Evolutionary conservation across 1,140 invertebrate genomes (phyloP).

Genomic region (Lysiphlebus fabarum): DNA sequence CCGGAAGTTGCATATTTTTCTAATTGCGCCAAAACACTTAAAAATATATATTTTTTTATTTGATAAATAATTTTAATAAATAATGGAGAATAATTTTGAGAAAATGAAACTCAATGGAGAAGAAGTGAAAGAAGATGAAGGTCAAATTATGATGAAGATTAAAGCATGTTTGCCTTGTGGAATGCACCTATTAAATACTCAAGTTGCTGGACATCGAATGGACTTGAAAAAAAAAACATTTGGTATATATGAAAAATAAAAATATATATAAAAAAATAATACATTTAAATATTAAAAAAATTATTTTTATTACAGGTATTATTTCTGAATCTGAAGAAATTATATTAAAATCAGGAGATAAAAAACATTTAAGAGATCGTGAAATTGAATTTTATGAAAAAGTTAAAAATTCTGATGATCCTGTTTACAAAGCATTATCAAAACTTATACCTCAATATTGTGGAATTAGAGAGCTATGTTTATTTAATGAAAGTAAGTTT

Average conservation of each 20-base stretch:
- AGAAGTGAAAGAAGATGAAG: slow-evolving; percentile 16
- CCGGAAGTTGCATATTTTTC: too few relatives aligned
- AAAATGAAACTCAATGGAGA: slow-evolving; percentile 1
- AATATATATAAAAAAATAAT: neutral
- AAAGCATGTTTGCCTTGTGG: slow-evolving; percentile 34
- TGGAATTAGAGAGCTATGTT: slow-evolving; percentile 59
- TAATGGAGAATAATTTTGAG: too few relatives aligned
- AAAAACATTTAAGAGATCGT: slow-evolving; percentile 63
- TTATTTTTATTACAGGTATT: neutral
- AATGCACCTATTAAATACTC: slow-evolving; percentile 54
- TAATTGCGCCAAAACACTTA: too few relatives aligned
- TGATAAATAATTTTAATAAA: too few relatives aligned
- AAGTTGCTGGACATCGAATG: slow-evolving; percentile 70
- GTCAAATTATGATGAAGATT: too few relatives aligned
- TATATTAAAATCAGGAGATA: slow-evolving; percentile 71
- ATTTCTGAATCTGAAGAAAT: slow-evolving; percentile 52
- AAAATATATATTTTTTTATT: too few relatives aligned
- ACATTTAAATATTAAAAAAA: neutral
- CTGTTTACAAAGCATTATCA: slow-evolving; percentile 58
- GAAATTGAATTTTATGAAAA: slow-evolving; percentile 73
- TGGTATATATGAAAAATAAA: slow-evolving; percentile 55
- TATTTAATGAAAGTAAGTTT: slow-evolving; percentile 56
- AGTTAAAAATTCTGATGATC: slow-evolving; percentile 54
- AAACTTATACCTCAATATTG: slow-evolving; percentile 63
- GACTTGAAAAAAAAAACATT: slow-evolving; percentile 54